Evolutionary conservation across 2,113 vertebrate genomes (phyloP), one percentile per base, ranked within the genome.

Genomic region (Alectura lathami): DNA sequence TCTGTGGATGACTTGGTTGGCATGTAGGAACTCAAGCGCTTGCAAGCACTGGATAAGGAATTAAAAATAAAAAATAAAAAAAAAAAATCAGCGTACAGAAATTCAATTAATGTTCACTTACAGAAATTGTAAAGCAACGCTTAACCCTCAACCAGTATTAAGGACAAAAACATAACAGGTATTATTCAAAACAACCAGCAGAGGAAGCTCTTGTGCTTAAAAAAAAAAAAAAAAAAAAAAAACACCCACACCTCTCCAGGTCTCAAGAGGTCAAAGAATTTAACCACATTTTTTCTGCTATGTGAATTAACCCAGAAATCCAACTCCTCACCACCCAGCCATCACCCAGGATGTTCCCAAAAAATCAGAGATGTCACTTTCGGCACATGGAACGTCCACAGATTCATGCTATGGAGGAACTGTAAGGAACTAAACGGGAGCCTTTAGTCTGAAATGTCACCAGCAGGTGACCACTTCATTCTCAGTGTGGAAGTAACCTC

Each of bases 1-100:
- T 98, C 99, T 98, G 97, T 99, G 99, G 92, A 99, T 99, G 91
- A 99, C 99, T 94, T 99, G 99, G 96, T 99, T 99, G 78, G 99
- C 99, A 17, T 99, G 99, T 24, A 99, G 98, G 97, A 99, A 99
- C 60, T 99, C 99, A 92, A 99, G 96, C 0, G 99, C 99, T 97
- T 99, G 99, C 97, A 99, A 98, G 98, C 99, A 99, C 99, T 99
- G 96, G 11, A 84, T 6, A 76, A 60, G 81, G 86, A 63, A 29
- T 85, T 50, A 94, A 81, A 13, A 42, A n/a, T n/a, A n/a, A n/a
- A 87, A 63, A 29, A 86, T 50, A 94, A 81, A 13, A 42, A n/a
- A 18, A 42, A 16, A 15, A 4, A 74, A 24, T 93, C 43, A 91
- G 86, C 72, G 75, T 9, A 32, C 4, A 32, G 38, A 77, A 89